Percentiles rank a stretch among this genome's conserved stretches.
Conservation (phyloP, 2,113 vertebrate genomes). For the Heptranchias perlo region DNA sequence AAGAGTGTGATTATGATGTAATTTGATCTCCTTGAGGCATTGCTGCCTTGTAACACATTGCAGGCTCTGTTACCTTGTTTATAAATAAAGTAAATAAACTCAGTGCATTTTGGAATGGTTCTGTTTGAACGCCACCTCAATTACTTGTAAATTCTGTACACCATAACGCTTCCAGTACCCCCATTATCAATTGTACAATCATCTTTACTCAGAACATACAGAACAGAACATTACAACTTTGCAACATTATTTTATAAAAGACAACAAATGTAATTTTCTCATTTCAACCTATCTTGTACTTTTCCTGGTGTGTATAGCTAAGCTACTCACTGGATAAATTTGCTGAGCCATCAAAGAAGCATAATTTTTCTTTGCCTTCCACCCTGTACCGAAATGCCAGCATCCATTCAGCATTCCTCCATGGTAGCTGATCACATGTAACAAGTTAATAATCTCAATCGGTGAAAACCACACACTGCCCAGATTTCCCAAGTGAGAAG, state of each 20-base stretch:
- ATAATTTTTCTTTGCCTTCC: background rate
- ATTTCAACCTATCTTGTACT: background rate
- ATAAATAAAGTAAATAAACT: background rate
- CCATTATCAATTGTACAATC: constrained; percentile 2
- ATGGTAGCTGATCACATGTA: background rate
- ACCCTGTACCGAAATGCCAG: background rate
- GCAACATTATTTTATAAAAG: constrained; percentile 8
- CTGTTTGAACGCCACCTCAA: background rate
- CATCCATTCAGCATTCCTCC: background rate
- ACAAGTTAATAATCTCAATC: background rate
- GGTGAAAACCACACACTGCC: background rate
- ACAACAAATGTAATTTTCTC: constrained; percentile 24
- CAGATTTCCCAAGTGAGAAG: background rate
- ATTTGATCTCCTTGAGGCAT: background rate
- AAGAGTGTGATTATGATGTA: background rate
- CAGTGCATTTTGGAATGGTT: constrained; percentile 2
- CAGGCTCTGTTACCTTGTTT: background rate
- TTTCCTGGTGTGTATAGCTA: background rate
- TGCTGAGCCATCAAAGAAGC: background rate
- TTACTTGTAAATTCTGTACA: background rate
- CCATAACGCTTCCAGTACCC: background rate
- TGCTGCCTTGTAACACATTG: background rate
- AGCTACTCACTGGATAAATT: background rate
- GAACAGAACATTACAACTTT: constrained; percentile 21
- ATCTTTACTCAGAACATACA: constrained; percentile 1